Percentiles rank a stretch among this genome's conserved stretches.
These are phyloP conservation scores for Taurulus bubalis DNA, from an alignment of 2,113 vertebrate species.

Conservation along the genomic window DNA sequence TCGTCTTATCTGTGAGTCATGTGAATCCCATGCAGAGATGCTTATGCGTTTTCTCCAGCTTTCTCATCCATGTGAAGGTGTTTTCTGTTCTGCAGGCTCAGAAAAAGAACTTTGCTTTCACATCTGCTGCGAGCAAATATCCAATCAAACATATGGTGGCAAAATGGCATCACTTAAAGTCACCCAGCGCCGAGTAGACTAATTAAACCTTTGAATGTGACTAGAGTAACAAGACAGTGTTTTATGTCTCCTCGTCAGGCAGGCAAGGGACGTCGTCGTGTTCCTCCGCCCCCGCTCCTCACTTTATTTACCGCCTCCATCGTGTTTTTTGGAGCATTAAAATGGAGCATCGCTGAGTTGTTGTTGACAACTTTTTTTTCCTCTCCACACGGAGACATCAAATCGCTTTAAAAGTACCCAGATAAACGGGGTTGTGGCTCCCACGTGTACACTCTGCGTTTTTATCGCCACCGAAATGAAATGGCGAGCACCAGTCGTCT, in stretches of 20 bases:
- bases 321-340: conserved; percentile 16
- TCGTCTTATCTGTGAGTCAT: conserved; percentile 33
- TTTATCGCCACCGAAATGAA: conserved; percentile 17
- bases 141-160: conserved; percentile 29
- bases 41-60: not conserved
- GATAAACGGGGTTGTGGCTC: conserved; percentile 10
- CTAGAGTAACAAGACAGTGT: conserved; percentile 21
- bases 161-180: conserved; percentile 12
- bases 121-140: conserved; percentile 55
- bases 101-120: conserved; percentile 4
- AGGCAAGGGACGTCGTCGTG: not conserved
- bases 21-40: conserved; percentile 28
- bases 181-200: not conserved
- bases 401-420: conserved; percentile 5
- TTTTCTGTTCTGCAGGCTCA: conserved; percentile 23
- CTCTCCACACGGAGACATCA: not conserved
- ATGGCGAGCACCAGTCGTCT: not conserved
- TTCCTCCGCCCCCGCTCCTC: not conserved
- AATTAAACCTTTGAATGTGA: conserved; percentile 30
- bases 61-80: conserved; percentile 38
- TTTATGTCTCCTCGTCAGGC: conserved; percentile 20
- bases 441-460: conserved; percentile 4
- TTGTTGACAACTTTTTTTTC: conserved; percentile 5
- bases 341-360: not conserved
- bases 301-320: conserved; percentile 3